Evolutionary conservation across 2,797 vertebrate genomes (phyloP).

Genomic region (Molossus molossus): DNA sequence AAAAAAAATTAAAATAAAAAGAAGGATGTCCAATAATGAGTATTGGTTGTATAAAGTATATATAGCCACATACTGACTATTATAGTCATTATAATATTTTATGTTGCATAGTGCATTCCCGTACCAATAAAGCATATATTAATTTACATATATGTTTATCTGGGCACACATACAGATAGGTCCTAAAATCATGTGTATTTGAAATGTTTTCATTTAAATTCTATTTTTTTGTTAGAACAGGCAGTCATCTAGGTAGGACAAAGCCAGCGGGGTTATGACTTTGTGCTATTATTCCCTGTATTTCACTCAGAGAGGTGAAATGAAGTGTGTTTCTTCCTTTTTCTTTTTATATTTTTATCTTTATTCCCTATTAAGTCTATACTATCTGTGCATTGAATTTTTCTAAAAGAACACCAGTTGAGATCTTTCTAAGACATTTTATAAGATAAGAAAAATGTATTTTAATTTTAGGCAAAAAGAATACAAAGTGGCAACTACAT

Average conservation of each 20-base stretch:
- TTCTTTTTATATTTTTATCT: not conserved
- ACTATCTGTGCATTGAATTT: not conserved
- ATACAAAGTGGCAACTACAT: not conserved
- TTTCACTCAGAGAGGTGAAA: not conserved
- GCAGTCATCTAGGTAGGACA: not conserved
- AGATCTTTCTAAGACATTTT: not conserved
- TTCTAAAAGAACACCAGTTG: not conserved
- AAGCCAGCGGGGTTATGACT: not conserved
- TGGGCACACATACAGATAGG: not conserved
- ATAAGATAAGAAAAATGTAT: not conserved
- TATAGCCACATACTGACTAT: not conserved
- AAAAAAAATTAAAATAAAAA: too few relatives aligned
- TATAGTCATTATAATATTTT: not conserved
- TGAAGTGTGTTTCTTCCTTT: not conserved
- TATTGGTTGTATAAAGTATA: not conserved
- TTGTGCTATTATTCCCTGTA: not conserved
- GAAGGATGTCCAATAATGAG: not conserved
- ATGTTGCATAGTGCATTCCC: not conserved
- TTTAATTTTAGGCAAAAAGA: constrained; percentile 4
- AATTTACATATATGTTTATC: not conserved
- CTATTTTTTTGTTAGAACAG: not conserved
- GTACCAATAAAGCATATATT: not conserved
- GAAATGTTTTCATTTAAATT: not conserved
- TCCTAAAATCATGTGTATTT: not conserved
- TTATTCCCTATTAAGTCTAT: not conserved